Evolutionary conservation across 2,797 vertebrate genomes (phyloP).

Genomic region (Xiphophorus birchmanni): DNA sequence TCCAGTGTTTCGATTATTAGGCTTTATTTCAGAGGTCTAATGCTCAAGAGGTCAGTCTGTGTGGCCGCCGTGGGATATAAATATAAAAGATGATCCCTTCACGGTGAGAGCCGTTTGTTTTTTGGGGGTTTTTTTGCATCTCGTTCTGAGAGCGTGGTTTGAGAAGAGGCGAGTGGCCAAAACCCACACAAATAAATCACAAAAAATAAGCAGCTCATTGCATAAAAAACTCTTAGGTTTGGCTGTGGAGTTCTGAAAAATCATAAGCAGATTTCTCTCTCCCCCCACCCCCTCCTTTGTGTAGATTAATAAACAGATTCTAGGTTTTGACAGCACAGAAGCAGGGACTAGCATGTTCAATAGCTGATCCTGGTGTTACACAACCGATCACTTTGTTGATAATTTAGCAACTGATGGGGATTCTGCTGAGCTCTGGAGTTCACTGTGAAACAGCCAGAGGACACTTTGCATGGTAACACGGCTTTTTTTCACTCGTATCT

Average conservation of each 20-base stretch:
- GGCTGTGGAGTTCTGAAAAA: constrained; percentile 59
- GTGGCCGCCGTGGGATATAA: constrained; percentile 46
- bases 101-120: constrained; percentile 19
- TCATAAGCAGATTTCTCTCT: constrained; percentile 74
- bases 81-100: constrained; percentile 62
- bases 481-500: background rate
- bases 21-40: constrained; percentile 34
- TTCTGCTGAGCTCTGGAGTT: constrained; percentile 18
- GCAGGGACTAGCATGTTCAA: constrained; percentile 56
- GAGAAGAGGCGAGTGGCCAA: constrained; percentile 64
- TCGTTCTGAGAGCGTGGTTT: constrained; percentile 54
- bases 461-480: background rate
- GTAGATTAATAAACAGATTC: constrained; percentile 58
- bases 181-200: constrained; percentile 73
- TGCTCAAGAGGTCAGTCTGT: constrained; percentile 41
- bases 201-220: constrained; percentile 71
- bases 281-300: constrained; percentile 33
- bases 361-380: constrained; percentile 50
- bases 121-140: constrained; percentile 24
- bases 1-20: constrained; percentile 49
- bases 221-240: constrained; percentile 63
- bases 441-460: background rate
- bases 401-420: constrained; percentile 10
- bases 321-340: constrained; percentile 48
- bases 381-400: constrained; percentile 25